Evolutionary conservation across 2,797 vertebrate genomes (phyloP).

Genomic region (Hirundo rustica): DNA sequence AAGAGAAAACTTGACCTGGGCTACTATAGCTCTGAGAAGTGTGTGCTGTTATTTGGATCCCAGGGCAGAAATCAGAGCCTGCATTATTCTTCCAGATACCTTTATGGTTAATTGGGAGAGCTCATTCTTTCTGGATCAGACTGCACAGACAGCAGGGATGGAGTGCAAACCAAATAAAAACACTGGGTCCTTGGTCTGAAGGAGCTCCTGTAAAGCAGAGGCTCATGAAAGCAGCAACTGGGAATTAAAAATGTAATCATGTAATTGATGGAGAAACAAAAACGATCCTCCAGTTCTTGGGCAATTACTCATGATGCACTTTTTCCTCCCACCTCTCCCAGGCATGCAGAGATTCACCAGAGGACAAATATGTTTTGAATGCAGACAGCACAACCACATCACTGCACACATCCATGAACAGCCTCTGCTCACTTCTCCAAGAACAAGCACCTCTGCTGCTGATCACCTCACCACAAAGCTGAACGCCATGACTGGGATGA

Average conservation of each 20-base stretch:
- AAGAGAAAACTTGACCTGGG: not conserved
- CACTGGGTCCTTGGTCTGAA: not conserved
- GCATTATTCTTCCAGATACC: not conserved
- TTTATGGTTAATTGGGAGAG: not conserved
- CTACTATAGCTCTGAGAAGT: not conserved
- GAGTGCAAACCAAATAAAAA: not conserved
- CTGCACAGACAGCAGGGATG: not conserved
- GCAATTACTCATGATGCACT: not conserved
- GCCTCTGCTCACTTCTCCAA: not conserved
- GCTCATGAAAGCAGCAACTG: not conserved
- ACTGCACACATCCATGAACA: not conserved
- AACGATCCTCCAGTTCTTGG: not conserved
- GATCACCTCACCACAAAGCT: not conserved
- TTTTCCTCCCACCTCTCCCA: constrained; percentile 1
- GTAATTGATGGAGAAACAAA: not conserved
- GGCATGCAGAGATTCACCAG: not conserved
- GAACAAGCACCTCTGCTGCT: not conserved
- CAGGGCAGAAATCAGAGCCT: not conserved
- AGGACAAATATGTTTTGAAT: not conserved
- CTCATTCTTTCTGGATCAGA: not conserved
- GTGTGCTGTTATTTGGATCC: not conserved
- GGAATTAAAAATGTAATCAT: not conserved
- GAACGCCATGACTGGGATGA: not conserved
- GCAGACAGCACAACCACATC: not conserved
- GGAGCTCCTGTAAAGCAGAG: not conserved